Percentiles rank a stretch among this genome's conserved stretches.
These are phyloP conservation scores for Alloscopus bannaensis DNA, from an alignment of 2,888 invertebrate species.

Conservation along the genomic window DNA sequence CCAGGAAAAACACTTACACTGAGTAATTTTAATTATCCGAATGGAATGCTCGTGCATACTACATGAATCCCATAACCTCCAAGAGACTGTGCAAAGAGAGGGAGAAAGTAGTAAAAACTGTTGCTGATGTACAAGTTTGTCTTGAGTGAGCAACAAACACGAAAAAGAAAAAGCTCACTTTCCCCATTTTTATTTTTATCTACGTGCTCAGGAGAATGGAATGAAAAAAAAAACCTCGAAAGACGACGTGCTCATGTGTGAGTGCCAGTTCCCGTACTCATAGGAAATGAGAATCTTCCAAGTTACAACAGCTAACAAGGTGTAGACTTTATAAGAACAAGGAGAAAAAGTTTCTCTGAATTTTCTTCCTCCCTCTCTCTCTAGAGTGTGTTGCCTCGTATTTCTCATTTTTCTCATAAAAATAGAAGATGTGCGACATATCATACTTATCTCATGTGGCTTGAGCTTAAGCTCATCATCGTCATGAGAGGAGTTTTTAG, in stretches of 20 bases:
- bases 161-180: background rate
- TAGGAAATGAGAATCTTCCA: background rate
- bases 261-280: too few species aligned
- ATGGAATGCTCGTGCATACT: conserved; percentile 37
- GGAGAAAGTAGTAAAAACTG: background rate
- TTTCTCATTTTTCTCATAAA: conserved; percentile 20
- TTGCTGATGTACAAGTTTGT: background rate
- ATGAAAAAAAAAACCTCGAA: too few species aligned
- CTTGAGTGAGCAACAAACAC: background rate
- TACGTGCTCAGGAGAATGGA: too few species aligned
- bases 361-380: conserved; percentile 6
- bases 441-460: conserved; percentile 19
- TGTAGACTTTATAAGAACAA: background rate
- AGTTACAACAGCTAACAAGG: background rate
- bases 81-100: background rate
- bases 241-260: too few species aligned
- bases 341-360: conserved; percentile 3
- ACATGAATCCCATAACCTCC: background rate
- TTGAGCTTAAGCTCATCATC: conserved; percentile 16
- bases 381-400: background rate
- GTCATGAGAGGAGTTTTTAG: conserved; percentile 3
- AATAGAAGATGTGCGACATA: conserved; percentile 20
- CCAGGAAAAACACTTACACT: background rate
- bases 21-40: conserved; percentile 52
- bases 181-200: too few species aligned